These are phyloP conservation scores for Apis florea DNA, from an alignment of 1,140 invertebrate species.

Conservation along the genomic window DNA sequence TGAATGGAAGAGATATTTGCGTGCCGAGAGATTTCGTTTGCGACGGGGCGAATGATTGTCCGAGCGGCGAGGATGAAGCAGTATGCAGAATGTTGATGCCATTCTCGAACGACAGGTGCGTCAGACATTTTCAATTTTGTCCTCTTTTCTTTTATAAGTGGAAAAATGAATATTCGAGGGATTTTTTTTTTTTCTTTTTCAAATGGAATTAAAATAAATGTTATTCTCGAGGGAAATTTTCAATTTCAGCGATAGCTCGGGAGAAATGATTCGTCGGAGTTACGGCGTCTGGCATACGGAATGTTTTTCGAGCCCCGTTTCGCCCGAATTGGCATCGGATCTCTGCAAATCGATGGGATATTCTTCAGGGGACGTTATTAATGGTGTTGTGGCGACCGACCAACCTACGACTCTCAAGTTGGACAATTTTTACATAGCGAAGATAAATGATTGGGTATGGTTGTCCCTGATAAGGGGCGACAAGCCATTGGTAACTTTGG, in stretches of 20 bases:
- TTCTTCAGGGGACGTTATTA: slow-evolving; percentile 41
- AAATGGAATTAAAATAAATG: background rate
- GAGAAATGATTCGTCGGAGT: slow-evolving; percentile 81
- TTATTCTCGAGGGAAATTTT: background rate
- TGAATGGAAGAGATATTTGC: slow-evolving; percentile 75
- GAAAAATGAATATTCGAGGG: no score
- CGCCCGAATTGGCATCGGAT: slow-evolving; percentile 2
- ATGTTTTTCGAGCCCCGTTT: slow-evolving; percentile 77
- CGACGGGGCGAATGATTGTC: slow-evolving; percentile 86
- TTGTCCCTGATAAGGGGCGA: slow-evolving; percentile 56
- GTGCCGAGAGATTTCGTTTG: slow-evolving; percentile 87
- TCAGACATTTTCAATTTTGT: no score
- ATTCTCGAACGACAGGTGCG: slow-evolving; percentile 59
- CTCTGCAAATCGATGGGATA: slow-evolving; percentile 65
- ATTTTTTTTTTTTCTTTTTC: no score
- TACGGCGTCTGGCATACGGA: slow-evolving; percentile 83
- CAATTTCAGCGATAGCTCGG: slow-evolving; percentile 76
- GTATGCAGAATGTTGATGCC: slow-evolving; percentile 76
- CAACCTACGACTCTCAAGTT: slow-evolving; percentile 33
- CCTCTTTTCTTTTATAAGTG: no score
- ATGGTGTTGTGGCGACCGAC: background rate
- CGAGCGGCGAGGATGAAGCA: slow-evolving; percentile 85
- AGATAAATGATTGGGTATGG: slow-evolving; percentile 59
- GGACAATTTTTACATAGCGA: slow-evolving; percentile 68
- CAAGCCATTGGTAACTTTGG: slow-evolving; percentile 59